Conservation (phyloP, 2,113 vertebrate species). For the Ariopsis seemanni region DNA sequence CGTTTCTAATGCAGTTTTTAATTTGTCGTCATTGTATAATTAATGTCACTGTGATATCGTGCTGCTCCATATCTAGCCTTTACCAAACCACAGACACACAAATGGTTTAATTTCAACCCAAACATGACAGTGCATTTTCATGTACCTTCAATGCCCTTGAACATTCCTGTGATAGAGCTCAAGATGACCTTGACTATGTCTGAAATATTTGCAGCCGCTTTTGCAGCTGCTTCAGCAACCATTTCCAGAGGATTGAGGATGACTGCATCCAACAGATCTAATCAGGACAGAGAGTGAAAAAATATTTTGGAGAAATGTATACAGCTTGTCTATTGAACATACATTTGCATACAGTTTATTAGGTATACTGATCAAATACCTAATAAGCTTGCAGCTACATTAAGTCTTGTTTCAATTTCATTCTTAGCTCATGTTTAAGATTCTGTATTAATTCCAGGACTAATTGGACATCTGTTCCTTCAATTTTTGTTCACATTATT, state of each 20-base stretch:
- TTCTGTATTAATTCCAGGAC: not conserved
- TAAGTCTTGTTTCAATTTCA: not conserved
- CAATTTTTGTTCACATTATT: too few species aligned
- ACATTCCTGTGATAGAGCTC: slow-evolving; percentile 17
- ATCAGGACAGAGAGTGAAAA: not conserved
- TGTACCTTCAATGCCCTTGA: slow-evolving; percentile 38
- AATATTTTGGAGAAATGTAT: not conserved
- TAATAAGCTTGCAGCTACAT: not conserved
- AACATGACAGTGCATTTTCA: not conserved
- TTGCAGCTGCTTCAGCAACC: slow-evolving; percentile 22
- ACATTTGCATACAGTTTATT: not conserved
- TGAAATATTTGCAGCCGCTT: slow-evolving; percentile 30
- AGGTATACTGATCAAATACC: not conserved
- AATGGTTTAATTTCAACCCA: not conserved
- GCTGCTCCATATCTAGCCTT: not conserved
- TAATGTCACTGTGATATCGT: not conserved
- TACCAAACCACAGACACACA: not conserved
- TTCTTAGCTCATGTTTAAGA: not conserved
- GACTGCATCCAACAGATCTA: slow-evolving; percentile 13
- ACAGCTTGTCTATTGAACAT: not conserved
- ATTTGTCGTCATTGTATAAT: not conserved
- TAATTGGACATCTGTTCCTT: too few species aligned
- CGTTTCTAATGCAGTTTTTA: not conserved
- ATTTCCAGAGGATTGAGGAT: slow-evolving; percentile 31
- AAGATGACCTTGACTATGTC: not conserved